Base-by-base conservation (phyloP, 2,797 vertebrate species). In the Garrulus glandarius region DNA sequence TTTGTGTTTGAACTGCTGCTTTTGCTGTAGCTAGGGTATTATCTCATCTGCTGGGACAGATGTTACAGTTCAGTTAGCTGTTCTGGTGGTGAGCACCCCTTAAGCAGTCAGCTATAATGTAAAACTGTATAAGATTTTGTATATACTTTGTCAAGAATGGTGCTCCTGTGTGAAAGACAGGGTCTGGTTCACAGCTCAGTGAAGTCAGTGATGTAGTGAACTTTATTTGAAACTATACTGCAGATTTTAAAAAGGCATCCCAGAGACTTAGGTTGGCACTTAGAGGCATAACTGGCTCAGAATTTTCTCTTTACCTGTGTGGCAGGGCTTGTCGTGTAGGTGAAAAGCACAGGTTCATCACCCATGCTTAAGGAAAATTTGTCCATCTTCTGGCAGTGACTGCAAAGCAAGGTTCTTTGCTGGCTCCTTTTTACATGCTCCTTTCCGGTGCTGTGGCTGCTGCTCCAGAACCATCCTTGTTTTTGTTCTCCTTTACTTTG, bases 371-470 rank as follows among this genome's bases (percentile, higher is more conserved):
- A 39, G 23, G 32, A 67, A 78, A 55, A 41, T 15, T 26, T 63
- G 49, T 55, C 16, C n/a, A 32, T 44, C 15, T 60, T 84, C n/a
- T 52, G 29, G 20, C 74, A 81, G 21, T 34, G 11, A 69, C 13
- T 29, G 21, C 20, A 78, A 78, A 81, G 15, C 18, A 68, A 47
- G 11, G 10, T 44, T 41, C n/a, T 83, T 64, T 17, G 3, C 23
- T 80, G 15, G 8, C 29, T 55, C 7, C 24, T 43, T 50, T 18
- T 0, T 2, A 16, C 2, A 0, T 52, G 9, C 7, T 77, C 2
- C 27, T 65, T 65, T 71, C n/a, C 2, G 5, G 9, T 72, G 23
- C 18, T 68, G 7, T 23, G 26, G 7, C 34, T 83, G 11, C 50
- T 76, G 15, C 10, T 52, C 12, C 47, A 61, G 10, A 44, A 41